Evolutionary conservation across 2,888 invertebrate species (phyloP).

Genomic region (Drosophila cracens): DNA sequence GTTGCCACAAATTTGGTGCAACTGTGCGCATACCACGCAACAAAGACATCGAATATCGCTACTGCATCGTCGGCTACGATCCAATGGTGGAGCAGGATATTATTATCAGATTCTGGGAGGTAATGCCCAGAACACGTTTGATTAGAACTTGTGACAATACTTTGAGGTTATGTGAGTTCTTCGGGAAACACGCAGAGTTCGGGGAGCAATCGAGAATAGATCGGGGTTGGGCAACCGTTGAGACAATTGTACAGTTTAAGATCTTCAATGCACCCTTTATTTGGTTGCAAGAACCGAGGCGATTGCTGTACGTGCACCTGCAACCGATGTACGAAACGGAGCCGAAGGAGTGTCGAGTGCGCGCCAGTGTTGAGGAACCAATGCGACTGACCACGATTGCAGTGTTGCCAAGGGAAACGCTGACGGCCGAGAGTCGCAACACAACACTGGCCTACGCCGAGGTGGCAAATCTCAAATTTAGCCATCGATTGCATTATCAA

Average conservation of each 20-base stretch:
- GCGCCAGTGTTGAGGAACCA: fast-evolving
- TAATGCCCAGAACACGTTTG: slow-evolving; percentile 88
- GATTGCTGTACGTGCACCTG: slow-evolving; percentile 89
- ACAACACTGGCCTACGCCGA: slow-evolving; percentile 86
- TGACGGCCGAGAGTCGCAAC: background rate
- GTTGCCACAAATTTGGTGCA: slow-evolving; percentile 66
- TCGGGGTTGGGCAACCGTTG: slow-evolving; percentile 92
- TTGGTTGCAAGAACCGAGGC: slow-evolving; percentile 88
- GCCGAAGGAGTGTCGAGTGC: slow-evolving; percentile 56
- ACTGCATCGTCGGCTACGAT: slow-evolving; percentile 89
- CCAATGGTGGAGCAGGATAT: slow-evolving; percentile 85
- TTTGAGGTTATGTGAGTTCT: slow-evolving; percentile 86
- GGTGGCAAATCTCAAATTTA: slow-evolving; percentile 88
- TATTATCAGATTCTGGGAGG: slow-evolving; percentile 92
- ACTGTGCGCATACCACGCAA: slow-evolving; percentile 88
- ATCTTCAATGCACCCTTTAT: slow-evolving; percentile 91
- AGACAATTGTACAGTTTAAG: slow-evolving; percentile 92
- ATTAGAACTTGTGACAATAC: slow-evolving; percentile 85
- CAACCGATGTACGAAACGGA: slow-evolving; percentile 88
- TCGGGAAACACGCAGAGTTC: slow-evolving; percentile 88
- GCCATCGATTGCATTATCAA: slow-evolving; percentile 86
- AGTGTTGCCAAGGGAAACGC: background rate
- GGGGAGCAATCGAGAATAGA: slow-evolving; percentile 87
- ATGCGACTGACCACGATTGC: background rate
- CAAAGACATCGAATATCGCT: slow-evolving; percentile 89